Conservation (phyloP, 2,797 vertebrate genomes). For the Pangasius macronema region DNA sequence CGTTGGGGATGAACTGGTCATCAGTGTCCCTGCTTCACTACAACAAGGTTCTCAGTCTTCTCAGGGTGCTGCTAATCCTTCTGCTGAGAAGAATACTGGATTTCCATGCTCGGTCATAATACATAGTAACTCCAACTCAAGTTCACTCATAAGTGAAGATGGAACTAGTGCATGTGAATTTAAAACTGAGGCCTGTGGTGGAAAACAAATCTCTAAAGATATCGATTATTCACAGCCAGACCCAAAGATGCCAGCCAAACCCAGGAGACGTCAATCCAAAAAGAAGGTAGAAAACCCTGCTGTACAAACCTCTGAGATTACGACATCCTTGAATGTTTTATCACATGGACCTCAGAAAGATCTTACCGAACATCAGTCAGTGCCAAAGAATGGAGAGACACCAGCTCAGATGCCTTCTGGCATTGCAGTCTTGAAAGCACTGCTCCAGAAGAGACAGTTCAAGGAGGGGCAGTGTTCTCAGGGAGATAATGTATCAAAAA, state of each 20-base stretch:
- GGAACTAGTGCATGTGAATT: conserved; percentile 65
- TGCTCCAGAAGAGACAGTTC: conserved; percentile 89
- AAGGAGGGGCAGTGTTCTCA: conserved; percentile 70
- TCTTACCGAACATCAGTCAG: conserved; percentile 37
- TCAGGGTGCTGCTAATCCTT: conserved; percentile 65
- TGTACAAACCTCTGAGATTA: conserved; percentile 52
- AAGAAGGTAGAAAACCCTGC: conserved; percentile 75
- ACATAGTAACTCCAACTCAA: conserved; percentile 65
- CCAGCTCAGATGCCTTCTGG: conserved; percentile 81
- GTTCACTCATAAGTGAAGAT: conserved; percentile 36
- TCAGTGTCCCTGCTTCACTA: conserved; percentile 65
- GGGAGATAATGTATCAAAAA: conserved; percentile 63
- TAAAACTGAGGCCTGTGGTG: conserved; percentile 67
- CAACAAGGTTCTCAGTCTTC: conserved; percentile 62
- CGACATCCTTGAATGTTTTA: conserved; percentile 32
- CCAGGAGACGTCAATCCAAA: conserved; percentile 76
- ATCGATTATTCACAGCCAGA: conserved; percentile 65
- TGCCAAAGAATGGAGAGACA: conserved; percentile 71
- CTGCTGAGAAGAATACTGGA: conserved; percentile 71
- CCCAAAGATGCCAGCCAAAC: conserved; percentile 69
- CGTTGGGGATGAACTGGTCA: conserved; percentile 63
- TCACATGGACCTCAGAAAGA: conserved; percentile 34
- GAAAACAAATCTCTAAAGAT: conserved; percentile 74
- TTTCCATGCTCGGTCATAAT: conserved; percentile 60
- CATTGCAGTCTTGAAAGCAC: conserved; percentile 89